These are phyloP conservation scores for Gallinago stenura DNA, from an alignment of 2,797 vertebrate species.

Conservation along the genomic window DNA sequence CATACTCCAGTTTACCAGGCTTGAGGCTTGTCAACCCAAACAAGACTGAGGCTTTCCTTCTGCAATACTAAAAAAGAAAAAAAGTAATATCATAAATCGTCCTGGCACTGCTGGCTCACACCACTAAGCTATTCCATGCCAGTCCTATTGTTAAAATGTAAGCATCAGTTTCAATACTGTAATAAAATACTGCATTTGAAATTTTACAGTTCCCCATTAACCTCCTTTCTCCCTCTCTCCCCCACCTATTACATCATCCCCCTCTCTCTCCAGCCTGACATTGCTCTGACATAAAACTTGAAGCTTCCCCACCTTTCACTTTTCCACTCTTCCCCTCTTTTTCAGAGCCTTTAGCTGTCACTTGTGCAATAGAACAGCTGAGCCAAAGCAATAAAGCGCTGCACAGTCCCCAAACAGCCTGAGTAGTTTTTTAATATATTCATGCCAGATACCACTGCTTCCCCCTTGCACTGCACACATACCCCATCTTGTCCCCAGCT, in stretches of 20 bases:
- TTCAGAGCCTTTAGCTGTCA: conserved; percentile 59
- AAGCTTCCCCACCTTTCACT: conserved; percentile 65
- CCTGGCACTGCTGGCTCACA: conserved; percentile 55
- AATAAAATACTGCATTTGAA: conserved; percentile 72
- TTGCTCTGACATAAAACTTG: conserved; percentile 65
- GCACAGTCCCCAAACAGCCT: not conserved
- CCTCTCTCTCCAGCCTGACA: conserved; percentile 43
- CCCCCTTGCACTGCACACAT: not conserved
- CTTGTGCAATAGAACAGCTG: conserved; percentile 56
- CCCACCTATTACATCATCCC: conserved; percentile 69
- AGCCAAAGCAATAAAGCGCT: conserved; percentile 54
- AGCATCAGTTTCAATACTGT: conserved; percentile 70
- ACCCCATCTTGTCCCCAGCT: not conserved
- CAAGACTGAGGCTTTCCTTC: conserved; percentile 47
- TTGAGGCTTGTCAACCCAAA: conserved; percentile 56
- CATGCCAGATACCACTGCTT: conserved; percentile 23
- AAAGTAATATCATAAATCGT: conserved; percentile 41
- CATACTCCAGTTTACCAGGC: not conserved
- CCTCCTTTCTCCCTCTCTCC: conserved; percentile 59
- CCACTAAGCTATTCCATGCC: conserved; percentile 55
- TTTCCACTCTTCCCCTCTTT: conserved; percentile 42
- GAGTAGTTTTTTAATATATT: conserved; percentile 20
- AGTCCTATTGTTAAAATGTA: conserved; percentile 69
- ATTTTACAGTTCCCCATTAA: conserved; percentile 73
- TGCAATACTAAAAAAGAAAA: conserved; percentile 51